These are phyloP conservation scores for Bombyx huttoni DNA, from an alignment of 2,888 invertebrate species.

Conservation along the genomic window DNA sequence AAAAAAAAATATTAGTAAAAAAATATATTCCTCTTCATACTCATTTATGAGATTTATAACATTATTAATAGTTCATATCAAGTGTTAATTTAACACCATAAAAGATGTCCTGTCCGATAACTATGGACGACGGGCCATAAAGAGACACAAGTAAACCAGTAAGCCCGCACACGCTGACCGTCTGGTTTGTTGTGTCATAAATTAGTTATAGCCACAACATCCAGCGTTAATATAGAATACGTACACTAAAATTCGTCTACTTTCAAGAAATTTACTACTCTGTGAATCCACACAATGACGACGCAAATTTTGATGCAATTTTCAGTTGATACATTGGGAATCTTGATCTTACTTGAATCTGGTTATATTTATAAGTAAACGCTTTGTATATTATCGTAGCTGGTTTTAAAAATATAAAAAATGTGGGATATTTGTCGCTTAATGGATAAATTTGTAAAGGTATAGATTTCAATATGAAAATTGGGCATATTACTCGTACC, in stretches of 20 bases:
- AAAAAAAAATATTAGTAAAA: not conserved
- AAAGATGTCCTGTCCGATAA: constrained; percentile 27
- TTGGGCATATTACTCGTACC: too few species aligned
- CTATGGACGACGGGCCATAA: constrained; percentile 31
- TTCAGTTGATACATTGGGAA: too few species aligned
- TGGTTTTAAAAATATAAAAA: too few species aligned
- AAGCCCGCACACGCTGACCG: constrained; percentile 5
- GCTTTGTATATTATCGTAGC: too few species aligned
- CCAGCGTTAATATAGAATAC: not conserved
- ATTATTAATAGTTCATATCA: constrained; percentile 17
- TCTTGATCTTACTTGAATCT: too few species aligned
- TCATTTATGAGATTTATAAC: not conserved
- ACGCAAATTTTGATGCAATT: too few species aligned
- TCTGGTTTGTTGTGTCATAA: not conserved
- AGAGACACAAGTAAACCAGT: constrained; percentile 13
- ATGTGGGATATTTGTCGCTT: too few species aligned
- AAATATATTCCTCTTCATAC: not conserved
- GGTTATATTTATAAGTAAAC: too few species aligned
- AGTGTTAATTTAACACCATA: constrained; percentile 39
- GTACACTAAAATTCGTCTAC: not conserved
- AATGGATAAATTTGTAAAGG: too few species aligned
- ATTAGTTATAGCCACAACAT: not conserved
- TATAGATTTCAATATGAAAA: too few species aligned
- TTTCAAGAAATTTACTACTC: too few species aligned
- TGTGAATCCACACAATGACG: too few species aligned